A percentile compares a stretch with the other conserved stretches of the same genome.
Conservation (phyloP, 2,888 invertebrate species). For the Meteorus cinctellus region DNA sequence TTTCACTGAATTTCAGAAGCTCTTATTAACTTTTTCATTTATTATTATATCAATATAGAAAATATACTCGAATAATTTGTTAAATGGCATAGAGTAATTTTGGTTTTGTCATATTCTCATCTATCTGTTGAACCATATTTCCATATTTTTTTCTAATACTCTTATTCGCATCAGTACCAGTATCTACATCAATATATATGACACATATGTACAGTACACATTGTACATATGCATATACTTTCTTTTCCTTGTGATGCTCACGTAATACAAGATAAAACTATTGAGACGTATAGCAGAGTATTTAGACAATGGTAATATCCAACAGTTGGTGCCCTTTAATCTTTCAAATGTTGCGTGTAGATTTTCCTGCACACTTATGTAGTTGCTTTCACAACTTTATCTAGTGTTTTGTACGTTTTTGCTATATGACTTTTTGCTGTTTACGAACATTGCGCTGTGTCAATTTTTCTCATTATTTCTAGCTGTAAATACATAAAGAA, state of each 20-base stretch:
- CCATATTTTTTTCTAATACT: not conserved
- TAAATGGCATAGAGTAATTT: not conserved
- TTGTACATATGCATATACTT: slow-evolving; percentile 20
- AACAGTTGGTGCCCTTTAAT: slow-evolving; percentile 69
- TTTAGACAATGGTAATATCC: slow-evolving; percentile 73
- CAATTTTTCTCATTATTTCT: not conserved
- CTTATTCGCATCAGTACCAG: too few species aligned
- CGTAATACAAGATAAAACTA: slow-evolving; percentile 48
- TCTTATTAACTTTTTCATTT: not conserved
- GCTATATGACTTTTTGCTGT: slow-evolving; percentile 24
- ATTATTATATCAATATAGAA: not conserved
- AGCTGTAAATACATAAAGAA: not conserved
- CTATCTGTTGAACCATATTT: not conserved
- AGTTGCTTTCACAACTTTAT: slow-evolving; percentile 64
- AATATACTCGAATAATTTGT: not conserved
- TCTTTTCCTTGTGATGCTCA: slow-evolving; percentile 47
- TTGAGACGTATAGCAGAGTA: slow-evolving; percentile 59
- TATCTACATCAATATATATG: too few species aligned
- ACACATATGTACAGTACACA: not conserved
- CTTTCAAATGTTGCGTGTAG: slow-evolving; percentile 50
- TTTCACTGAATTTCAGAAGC: not conserved
- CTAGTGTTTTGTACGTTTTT: slow-evolving; percentile 23
- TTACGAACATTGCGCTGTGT: slow-evolving; percentile 8
- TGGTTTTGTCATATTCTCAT: not conserved
- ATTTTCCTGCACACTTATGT: slow-evolving; percentile 57